Base-by-base conservation (phyloP, 2,113 vertebrate species). In the Pteropus alecto region DNA sequence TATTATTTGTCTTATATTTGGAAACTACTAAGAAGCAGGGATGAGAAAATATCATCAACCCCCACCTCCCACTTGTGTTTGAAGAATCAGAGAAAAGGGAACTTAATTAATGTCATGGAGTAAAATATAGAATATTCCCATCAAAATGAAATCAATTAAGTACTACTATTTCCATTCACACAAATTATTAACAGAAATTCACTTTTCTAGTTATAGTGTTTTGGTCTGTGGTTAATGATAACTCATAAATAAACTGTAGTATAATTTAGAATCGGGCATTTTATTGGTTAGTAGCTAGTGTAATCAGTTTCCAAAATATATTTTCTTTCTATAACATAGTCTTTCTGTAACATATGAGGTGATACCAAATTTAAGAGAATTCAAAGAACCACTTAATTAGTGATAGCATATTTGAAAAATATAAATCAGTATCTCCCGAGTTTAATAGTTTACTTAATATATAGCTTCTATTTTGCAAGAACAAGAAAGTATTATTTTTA, bases 301-400 rank as follows among this genome's bases (percentile, higher is more conserved):
- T 85, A 96, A 93, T 94, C 71, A 85, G 30, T 79, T 85, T 90
- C 41, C 48, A 95, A 94, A 93, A 84, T 82, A 88, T 90, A 89
- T 96, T 82, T 74, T 87, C 67, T 83, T 65, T 71, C 11, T 56
- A 41, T 65, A 16, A n/a, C 3, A 4, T 92, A 35, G 28, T 83
- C 8, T 48, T 60, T 82, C 15, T 51, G 16, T 51, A 51, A 51
- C 51, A 35, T n/a, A 58, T 70, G 5, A 84, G 35, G 24, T 78
- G 71, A 78, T 63, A 22, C 15, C 14, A 60, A 76, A 9, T 90
- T 82, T 8, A 24, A 73, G 56, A 48, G 60, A 77, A 74, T 84
- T 14, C 87, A 87, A 85, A 94, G 73, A 92, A 65, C 63, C 30
- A 35, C 18, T 93, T 87, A 71, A 58, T 43, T 26, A 77, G 65